Conservation (phyloP, 2,888 invertebrate species). For the Meandrusa payeni region DNA sequence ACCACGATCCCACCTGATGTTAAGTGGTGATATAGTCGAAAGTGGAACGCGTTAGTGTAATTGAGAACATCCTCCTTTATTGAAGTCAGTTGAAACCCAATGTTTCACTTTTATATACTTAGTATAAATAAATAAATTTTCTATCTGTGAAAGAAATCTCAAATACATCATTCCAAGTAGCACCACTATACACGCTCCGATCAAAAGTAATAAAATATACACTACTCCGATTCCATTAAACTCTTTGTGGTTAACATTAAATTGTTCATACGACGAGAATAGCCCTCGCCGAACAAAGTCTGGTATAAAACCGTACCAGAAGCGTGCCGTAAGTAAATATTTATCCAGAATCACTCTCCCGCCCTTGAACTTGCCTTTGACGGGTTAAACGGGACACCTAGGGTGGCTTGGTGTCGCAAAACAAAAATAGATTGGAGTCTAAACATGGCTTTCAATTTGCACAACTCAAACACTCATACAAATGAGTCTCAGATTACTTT, state of each 20-base stretch:
- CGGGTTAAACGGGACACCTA: conserved; percentile 29
- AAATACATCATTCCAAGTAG: no score
- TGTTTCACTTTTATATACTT: no score
- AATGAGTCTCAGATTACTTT: no score
- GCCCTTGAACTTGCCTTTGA: conserved; percentile 44
- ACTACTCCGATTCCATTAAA: conserved; percentile 6
- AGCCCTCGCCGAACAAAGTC: conserved; percentile 18
- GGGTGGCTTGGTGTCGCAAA: conserved; percentile 8
- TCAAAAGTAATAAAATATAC: neutral
- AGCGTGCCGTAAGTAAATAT: conserved; percentile 40
- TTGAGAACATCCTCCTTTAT: no score
- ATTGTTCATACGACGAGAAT: conserved; percentile 19
- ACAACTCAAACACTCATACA: no score
- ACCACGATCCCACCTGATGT: no score
- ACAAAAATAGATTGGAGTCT: conserved; percentile 10
- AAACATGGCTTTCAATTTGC: no score
- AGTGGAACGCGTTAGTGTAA: no score
- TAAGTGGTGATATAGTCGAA: no score
- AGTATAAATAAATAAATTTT: no score
- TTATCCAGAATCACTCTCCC: conserved; percentile 31
- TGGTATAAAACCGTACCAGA: conserved; percentile 23
- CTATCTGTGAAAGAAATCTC: no score
- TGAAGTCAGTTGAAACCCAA: no score
- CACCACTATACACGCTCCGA: neutral
- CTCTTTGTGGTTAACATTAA: conserved; percentile 16